phyloP scores from a whole-genome alignment of 2,113 vertebrate species.

The Heliornis fulica region DNA sequence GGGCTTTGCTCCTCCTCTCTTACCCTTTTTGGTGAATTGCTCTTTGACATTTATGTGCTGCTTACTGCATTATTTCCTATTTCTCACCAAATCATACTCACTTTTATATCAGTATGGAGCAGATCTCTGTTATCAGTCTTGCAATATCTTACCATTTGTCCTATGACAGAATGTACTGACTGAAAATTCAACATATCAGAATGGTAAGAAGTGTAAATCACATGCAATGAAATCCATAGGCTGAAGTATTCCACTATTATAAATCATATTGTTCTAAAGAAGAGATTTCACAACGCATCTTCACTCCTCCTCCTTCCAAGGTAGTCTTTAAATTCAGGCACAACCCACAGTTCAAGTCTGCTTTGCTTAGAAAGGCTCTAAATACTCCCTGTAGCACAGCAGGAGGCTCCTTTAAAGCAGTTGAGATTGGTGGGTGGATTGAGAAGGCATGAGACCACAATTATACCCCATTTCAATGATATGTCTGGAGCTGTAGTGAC shows the following conservation, averaged over 20 bases:
- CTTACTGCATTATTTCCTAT: neutral
- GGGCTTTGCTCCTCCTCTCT: neutral
- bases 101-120: neutral
- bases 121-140: neutral
- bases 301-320: neutral
- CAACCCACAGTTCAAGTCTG: conserved; percentile 50
- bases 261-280: neutral
- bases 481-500: conserved; percentile 65
- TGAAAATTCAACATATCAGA: neutral
- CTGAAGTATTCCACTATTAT: neutral
- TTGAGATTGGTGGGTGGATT: conserved; percentile 72
- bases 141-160: neutral
- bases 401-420: conserved; percentile 59
- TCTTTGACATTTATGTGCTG: neutral
- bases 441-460: conserved; percentile 71
- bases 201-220: neutral
- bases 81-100: neutral
- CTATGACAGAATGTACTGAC: neutral
- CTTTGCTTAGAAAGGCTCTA: conserved; percentile 62
- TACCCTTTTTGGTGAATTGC: neutral
- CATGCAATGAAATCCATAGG: neutral
- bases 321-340: conserved; percentile 18
- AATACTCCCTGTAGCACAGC: conserved; percentile 64
- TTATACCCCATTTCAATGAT: conserved; percentile 72
- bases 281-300: neutral